These are phyloP conservation scores for Pararge aegeria DNA, from an alignment of 1,140 invertebrate species.

Conservation along the genomic window DNA sequence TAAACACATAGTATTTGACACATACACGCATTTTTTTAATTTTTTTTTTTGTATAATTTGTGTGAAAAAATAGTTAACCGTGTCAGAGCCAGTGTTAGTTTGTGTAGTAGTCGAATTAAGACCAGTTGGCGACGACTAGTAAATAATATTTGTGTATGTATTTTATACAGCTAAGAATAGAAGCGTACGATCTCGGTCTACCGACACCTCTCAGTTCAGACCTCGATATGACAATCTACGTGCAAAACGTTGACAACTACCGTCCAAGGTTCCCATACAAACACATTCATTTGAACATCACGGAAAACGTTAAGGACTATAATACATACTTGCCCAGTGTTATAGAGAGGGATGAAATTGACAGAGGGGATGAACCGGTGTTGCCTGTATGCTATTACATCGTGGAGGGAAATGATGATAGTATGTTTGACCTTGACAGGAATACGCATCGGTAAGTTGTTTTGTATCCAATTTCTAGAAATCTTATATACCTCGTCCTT, in stretches of 20 bases:
- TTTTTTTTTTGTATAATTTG: too few species aligned
- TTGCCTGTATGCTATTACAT: conserved; percentile 94
- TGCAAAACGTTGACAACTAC: conserved; percentile 93
- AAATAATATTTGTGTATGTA: neutral
- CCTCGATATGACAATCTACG: conserved; percentile 93
- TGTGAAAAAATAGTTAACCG: too few species aligned
- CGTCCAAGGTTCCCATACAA: conserved; percentile 92
- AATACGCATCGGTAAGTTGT: conserved; percentile 83
- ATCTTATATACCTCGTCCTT: too few species aligned
- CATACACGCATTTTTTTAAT: too few species aligned
- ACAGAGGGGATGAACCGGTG: conserved; percentile 87
- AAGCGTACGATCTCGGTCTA: conserved; percentile 92
- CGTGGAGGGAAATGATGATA: conserved; percentile 88
- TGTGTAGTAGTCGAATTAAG: neutral
- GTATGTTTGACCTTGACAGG: conserved; percentile 86
- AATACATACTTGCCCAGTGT: conserved; percentile 87
- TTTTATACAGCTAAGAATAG: conserved; percentile 87
- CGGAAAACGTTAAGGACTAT: conserved; percentile 88
- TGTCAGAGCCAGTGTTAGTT: too few species aligned
- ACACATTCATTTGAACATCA: conserved; percentile 87
- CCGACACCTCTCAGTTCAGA: conserved; percentile 93
- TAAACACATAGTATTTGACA: too few species aligned
- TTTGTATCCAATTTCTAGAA: too few species aligned
- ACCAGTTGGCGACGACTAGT: neutral
- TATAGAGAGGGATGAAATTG: conserved; percentile 91